Evolutionary conservation across 2,888 invertebrate species (phyloP).

Genomic region (Hyles lineata): DNA sequence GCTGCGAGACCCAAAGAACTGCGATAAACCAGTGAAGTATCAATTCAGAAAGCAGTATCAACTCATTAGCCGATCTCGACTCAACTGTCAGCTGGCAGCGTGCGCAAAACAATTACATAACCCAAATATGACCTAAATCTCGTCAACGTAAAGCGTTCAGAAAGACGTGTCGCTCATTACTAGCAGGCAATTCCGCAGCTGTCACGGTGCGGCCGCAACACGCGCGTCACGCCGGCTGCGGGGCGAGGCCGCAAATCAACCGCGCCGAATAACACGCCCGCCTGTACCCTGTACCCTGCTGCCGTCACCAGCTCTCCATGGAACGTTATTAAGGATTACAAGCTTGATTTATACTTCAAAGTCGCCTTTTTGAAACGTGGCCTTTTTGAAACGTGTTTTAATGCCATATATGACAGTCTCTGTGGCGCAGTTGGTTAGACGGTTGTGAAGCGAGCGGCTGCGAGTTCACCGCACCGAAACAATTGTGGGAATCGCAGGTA

Average conservation of each 20-base stretch:
- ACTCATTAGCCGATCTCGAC: not conserved
- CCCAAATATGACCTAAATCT: slow-evolving; percentile 20
- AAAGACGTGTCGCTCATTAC: slow-evolving; percentile 30
- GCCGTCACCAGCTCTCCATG: not conserved
- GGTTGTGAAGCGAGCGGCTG: too few relatives aligned
- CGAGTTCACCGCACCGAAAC: too few relatives aligned
- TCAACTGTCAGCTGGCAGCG: not conserved
- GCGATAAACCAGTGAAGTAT: not conserved
- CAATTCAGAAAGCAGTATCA: not conserved
- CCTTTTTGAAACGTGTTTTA: not conserved
- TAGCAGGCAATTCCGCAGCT: slow-evolving; percentile 41
- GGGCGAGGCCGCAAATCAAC: slow-evolving; percentile 35
- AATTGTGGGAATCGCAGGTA: too few relatives aligned
- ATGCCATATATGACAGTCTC: too few relatives aligned
- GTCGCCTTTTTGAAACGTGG: not conserved
- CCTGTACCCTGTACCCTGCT: not conserved
- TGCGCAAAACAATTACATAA: slow-evolving; percentile 11
- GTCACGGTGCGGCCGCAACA: slow-evolving; percentile 40
- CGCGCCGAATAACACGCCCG: slow-evolving; percentile 22
- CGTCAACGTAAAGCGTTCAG: slow-evolving; percentile 15
- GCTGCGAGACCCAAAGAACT: too few relatives aligned
- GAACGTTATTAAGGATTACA: slow-evolving; percentile 14
- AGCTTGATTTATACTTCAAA: not conserved
- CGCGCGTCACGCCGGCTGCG: slow-evolving; percentile 39
- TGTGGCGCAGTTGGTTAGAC: too few relatives aligned